Conservation (phyloP, 1,140 invertebrate genomes). For the Drosophila mayri region DNA sequence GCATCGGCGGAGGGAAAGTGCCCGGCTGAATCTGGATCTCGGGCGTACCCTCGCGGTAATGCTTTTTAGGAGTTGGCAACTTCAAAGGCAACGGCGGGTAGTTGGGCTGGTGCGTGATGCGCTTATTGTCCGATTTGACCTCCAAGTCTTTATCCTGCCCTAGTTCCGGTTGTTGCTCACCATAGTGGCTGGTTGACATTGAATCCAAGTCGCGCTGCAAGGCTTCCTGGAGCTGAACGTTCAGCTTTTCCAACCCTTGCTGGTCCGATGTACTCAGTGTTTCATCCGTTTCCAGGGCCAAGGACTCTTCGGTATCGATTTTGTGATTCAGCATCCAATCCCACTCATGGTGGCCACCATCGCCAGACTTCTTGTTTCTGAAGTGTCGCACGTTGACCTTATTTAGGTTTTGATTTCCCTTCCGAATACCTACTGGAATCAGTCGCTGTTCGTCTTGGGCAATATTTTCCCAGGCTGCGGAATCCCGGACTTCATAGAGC, state of each 20-base stretch:
- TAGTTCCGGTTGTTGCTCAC: not conserved
- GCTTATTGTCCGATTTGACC: not conserved
- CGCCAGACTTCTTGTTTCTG: slow-evolving; percentile 7
- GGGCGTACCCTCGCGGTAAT: slow-evolving; percentile 10
- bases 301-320: slow-evolving; percentile 2
- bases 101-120: slow-evolving; percentile 2
- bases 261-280: slow-evolving; percentile 15
- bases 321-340: slow-evolving; percentile 51
- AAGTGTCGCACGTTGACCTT: slow-evolving; percentile 20
- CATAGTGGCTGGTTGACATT: not conserved
- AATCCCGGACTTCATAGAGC: not conserved
- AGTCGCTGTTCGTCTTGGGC: not conserved
- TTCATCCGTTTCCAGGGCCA: not conserved
- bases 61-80: not conserved
- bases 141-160: not conserved
- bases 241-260: not conserved
- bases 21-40: slow-evolving; percentile 10
- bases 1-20: slow-evolving; percentile 6
- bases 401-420: slow-evolving; percentile 2
- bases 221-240: not conserved
- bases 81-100: not conserved
- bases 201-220: slow-evolving; percentile 2
- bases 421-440: not conserved
- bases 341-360: slow-evolving; percentile 40
- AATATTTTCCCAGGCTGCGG: not conserved